phyloP scores from a whole-genome alignment of 2,113 vertebrate species.

The Lophura nycthemera region DNA sequence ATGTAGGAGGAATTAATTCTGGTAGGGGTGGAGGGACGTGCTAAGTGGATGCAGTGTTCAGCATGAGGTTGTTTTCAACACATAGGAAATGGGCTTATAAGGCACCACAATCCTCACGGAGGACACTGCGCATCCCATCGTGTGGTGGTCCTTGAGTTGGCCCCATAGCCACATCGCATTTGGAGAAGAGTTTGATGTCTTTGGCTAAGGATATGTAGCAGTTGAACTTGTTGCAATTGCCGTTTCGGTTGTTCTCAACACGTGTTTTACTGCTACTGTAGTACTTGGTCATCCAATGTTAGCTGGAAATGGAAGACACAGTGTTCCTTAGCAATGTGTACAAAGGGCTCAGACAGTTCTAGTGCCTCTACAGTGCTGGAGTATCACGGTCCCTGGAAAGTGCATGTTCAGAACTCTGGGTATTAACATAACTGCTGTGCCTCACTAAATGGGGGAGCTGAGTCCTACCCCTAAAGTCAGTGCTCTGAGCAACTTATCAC shows the following conservation, averaged over 20 bases:
- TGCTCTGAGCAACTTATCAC: neutral
- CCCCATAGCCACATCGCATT: neutral
- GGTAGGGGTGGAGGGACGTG: neutral
- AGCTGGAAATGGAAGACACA: neutral
- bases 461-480: neutral
- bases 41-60: neutral
- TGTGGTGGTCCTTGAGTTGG: rapidly evolving
- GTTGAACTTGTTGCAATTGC: neutral
- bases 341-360: neutral
- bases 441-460: neutral
- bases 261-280: neutral
- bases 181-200: neutral
- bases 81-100: rapidly evolving
- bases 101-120: neutral
- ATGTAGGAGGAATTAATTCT: slow-evolving; percentile 40
- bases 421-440: neutral
- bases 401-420: rapidly evolving
- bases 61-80: rapidly evolving
- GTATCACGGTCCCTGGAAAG: neutral
- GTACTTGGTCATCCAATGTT: neutral
- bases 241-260: neutral
- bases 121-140: rapidly evolving
- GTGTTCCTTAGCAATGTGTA: neutral
- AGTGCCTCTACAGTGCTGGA: rapidly evolving
- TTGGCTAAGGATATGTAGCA: neutral